These are phyloP conservation scores for Melanotaenia duboulayi DNA, from an alignment of 2,113 vertebrate species.

Conservation along the genomic window DNA sequence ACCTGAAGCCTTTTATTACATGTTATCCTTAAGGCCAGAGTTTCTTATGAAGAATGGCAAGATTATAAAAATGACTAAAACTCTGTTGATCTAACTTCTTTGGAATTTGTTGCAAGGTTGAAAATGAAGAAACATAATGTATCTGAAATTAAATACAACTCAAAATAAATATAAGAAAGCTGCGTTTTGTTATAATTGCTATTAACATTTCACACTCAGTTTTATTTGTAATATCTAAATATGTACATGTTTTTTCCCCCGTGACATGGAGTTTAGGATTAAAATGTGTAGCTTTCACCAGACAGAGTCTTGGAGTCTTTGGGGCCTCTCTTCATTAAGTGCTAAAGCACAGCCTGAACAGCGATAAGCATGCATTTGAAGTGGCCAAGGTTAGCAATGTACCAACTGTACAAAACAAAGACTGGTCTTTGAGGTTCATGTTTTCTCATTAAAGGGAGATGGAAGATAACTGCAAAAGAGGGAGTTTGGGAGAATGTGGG, in stretches of 20 bases:
- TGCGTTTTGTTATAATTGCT: too few species aligned
- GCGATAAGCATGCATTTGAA: conserved; percentile 40
- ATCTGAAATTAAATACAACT: neutral
- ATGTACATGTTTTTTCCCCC: neutral
- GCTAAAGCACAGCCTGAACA: conserved; percentile 36
- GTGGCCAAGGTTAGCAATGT: conserved; percentile 26
- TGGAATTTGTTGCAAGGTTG: too few species aligned
- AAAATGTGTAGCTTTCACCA: neutral
- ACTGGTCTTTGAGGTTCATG: conserved; percentile 31
- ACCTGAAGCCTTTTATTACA: too few species aligned
- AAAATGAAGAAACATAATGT: too few species aligned
- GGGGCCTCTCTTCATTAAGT: conserved; percentile 17
- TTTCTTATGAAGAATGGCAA: too few species aligned
- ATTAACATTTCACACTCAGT: neutral
- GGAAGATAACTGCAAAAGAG: conserved; percentile 50
- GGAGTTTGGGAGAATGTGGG: conserved; percentile 61
- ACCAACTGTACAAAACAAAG: conserved; percentile 43
- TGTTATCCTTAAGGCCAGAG: too few species aligned
- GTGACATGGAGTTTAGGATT: conserved; percentile 3
- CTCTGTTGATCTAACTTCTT: too few species aligned
- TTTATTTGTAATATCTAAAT: too few species aligned
- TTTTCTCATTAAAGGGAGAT: conserved; percentile 57
- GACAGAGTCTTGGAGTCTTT: conserved; percentile 1
- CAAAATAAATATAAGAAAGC: neutral
- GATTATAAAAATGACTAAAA: too few species aligned